Evolutionary conservation across 2,888 invertebrate genomes (phyloP).

Genomic region (Calliscelio sp.): DNA sequence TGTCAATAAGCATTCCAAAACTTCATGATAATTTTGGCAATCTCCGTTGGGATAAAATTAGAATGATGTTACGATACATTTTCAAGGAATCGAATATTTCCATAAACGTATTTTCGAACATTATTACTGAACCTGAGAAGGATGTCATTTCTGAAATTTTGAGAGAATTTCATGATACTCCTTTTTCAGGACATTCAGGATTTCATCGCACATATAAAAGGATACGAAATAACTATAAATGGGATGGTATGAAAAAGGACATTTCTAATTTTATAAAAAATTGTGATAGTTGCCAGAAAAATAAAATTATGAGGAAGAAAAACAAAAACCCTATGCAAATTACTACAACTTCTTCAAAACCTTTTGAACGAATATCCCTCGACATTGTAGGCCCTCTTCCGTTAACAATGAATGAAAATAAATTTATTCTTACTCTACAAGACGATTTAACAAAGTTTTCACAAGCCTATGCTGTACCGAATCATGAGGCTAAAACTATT

Average conservation of each 20-base stretch:
- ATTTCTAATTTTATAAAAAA: conserved; percentile 72
- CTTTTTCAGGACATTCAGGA: conserved; percentile 11
- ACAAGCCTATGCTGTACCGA: conserved; percentile 78
- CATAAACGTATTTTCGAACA: neutral
- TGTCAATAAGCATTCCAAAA: conserved; percentile 21
- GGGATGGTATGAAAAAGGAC: conserved; percentile 74
- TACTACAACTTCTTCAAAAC: conserved; percentile 76
- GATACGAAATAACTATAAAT: conserved; percentile 73
- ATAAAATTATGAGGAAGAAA: conserved; percentile 76
- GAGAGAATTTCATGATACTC: conserved; percentile 35
- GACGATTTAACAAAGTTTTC: conserved; percentile 83
- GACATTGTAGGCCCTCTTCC: conserved; percentile 65
- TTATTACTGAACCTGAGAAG: conserved; percentile 10
- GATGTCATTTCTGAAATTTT: conserved; percentile 20
- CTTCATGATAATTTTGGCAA: too few relatives aligned
- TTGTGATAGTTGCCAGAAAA: conserved; percentile 80
- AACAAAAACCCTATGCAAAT: conserved; percentile 79
- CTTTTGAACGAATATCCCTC: conserved; percentile 77
- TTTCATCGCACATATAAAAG: conserved; percentile 40
- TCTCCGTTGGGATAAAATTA: conserved; percentile 25
- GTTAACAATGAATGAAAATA: conserved; percentile 78
- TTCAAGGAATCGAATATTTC: neutral
- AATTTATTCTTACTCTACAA: conserved; percentile 81
- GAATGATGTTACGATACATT: neutral
- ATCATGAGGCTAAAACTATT: conserved; percentile 80